Percentiles rank a stretch among this genome's conserved stretches.
Conservation (phyloP, 2,888 invertebrate species). For the Thyatira batis region DNA sequence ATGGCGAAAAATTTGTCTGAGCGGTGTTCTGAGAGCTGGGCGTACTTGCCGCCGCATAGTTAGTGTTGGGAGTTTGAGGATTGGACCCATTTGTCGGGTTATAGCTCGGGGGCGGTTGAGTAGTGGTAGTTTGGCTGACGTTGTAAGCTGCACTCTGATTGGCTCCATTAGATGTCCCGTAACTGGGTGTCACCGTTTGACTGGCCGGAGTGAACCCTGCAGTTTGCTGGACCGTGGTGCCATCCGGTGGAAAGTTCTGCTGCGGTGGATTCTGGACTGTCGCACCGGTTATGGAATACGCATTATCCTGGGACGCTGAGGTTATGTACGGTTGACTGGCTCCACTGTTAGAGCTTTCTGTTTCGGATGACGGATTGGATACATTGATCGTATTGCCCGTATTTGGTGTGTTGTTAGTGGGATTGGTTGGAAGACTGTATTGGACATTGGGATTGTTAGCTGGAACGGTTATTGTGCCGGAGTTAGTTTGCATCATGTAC, state of each 20-base stretch:
- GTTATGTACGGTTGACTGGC: constrained; percentile 70
- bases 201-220: constrained; percentile 47
- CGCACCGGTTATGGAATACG: constrained; percentile 48
- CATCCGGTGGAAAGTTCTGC: constrained; percentile 56
- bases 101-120: constrained; percentile 61
- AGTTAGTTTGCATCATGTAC: constrained; percentile 68
- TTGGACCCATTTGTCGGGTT: constrained; percentile 58
- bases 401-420: constrained; percentile 43
- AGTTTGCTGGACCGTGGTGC: constrained; percentile 45
- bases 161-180: constrained; percentile 52
- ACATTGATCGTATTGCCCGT: constrained; percentile 67
- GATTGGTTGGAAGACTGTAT: constrained; percentile 57
- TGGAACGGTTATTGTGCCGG: constrained; percentile 55
- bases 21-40: constrained; percentile 55
- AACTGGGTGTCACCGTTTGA: constrained; percentile 53
- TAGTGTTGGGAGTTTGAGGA: constrained; percentile 46
- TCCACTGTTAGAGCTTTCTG: constrained; percentile 51
- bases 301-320: constrained; percentile 68
- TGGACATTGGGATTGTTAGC: constrained; percentile 60
- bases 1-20: constrained; percentile 66
- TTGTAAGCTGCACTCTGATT: constrained; percentile 48
- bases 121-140: constrained; percentile 48
- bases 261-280: constrained; percentile 49
- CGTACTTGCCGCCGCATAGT: constrained; percentile 48
- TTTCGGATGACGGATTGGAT: constrained; percentile 50